These are phyloP conservation scores for Bucorvus abyssinicus DNA, from an alignment of 2,797 vertebrate genomes.

Conservation along the genomic window DNA sequence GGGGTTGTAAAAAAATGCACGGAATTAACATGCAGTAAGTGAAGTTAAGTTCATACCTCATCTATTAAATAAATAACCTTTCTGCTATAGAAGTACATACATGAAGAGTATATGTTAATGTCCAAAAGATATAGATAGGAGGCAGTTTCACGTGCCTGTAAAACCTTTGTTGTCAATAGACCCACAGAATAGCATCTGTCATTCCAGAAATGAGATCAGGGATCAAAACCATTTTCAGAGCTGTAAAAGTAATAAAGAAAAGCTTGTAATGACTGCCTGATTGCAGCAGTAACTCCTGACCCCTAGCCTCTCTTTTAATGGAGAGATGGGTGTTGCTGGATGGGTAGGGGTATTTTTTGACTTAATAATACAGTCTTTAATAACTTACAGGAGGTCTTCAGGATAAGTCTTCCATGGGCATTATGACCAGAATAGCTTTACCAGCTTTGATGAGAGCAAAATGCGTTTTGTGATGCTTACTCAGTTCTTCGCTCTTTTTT, in stretches of 20 bases:
- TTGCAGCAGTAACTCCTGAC: neutral
- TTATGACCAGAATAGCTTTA: neutral
- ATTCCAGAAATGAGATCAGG: slow-evolving; percentile 48
- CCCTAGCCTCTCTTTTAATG: neutral
- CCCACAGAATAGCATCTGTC: neutral
- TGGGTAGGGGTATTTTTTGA: neutral
- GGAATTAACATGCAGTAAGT: neutral
- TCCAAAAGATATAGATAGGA: slow-evolving; percentile 22
- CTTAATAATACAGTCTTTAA: neutral
- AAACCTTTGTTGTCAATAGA: neutral
- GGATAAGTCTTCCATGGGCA: neutral
- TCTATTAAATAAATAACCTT: neutral
- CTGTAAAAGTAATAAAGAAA: slow-evolving; percentile 49
- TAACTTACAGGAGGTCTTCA: neutral
- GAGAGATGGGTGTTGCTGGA: neutral
- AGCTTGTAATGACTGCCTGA: neutral
- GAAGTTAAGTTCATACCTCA: neutral
- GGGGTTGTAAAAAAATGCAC: neutral
- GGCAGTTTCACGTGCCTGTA: neutral
- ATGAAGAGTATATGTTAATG: neutral
- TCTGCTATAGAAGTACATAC: slow-evolving; percentile 9
- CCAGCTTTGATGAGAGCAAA: neutral
- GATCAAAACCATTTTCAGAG: slow-evolving; percentile 69
- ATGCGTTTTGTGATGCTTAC: neutral
- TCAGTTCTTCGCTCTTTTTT: neutral